Evolutionary conservation across 2,797 vertebrate genomes (phyloP).

Genomic region (Clarias platycephalus): DNA sequence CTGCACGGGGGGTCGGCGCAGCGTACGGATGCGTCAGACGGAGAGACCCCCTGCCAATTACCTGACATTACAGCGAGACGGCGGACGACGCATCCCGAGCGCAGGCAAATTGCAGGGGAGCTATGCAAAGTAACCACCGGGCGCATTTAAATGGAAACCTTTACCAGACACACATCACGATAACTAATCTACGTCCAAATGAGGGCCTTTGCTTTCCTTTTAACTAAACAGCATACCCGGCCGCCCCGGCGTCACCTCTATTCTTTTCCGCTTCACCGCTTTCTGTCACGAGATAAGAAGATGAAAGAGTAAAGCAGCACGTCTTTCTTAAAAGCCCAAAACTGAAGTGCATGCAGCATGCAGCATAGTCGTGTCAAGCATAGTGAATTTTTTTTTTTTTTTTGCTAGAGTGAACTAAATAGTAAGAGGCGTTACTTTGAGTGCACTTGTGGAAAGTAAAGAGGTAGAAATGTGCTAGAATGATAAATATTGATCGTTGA

Average conservation of each 20-base stretch:
- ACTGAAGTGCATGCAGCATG: constrained; percentile 50
- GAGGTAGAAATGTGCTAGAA: neutral
- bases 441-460: neutral
- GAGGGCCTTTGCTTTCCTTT: constrained; percentile 76
- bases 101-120: constrained; percentile 80
- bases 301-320: constrained; percentile 63
- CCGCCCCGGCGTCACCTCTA: constrained; percentile 58
- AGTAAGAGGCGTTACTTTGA: neutral
- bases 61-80: constrained; percentile 73
- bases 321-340: constrained; percentile 45
- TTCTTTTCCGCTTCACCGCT: constrained; percentile 75
- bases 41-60: constrained; percentile 73
- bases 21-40: constrained; percentile 39
- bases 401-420: neutral
- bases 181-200: constrained; percentile 79
- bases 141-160: constrained; percentile 86
- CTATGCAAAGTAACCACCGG: constrained; percentile 81
- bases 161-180: constrained; percentile 83
- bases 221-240: constrained; percentile 81
- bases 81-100: constrained; percentile 74
- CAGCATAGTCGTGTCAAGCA: constrained; percentile 56
- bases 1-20: constrained; percentile 30
- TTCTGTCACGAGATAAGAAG: constrained; percentile 72
- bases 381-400: constrained; percentile 1
- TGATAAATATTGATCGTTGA: neutral